Base-by-base conservation (phyloP, 1,140 invertebrate genomes). In the Macrocentrus cingulum region DNA sequence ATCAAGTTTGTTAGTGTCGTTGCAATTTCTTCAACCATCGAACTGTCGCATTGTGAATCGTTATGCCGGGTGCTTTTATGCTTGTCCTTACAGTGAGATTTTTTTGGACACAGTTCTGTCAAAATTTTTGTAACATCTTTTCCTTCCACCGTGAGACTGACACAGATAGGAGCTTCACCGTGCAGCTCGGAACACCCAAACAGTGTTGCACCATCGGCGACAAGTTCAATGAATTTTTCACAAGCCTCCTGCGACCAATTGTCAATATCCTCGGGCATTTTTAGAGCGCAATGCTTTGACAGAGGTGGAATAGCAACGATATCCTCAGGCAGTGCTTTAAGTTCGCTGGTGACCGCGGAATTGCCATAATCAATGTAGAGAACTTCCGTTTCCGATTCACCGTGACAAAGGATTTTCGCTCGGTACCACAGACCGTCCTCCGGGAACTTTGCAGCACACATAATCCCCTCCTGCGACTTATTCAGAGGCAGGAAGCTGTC, bases 361-460 rank as follows among this genome's bases (percentile, higher is more conserved):
- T 90, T 90, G 16, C 88, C 88, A 65, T 90, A 90, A 75, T 91
- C 89, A 69, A 89, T 84, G 65, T 88, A 89, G 1, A 86, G 66
- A 1, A 89, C 86, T 74, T 88, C 85, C 2, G 81, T 84, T 4
- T 81, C 85, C 8, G 80, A 76, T 1, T 84, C 84, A 1, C 82
- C 81, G 41, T 85, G 80, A 5, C 82, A 82, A 19, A 88, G 72
- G 29, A 89, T 79, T 67, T 86, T 82, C 0, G 87, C 87, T 32
- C 88, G 77, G 65, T 90, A 90, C 87, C 87, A 90, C 11, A 77
- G 75, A 11, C 81, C 83, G 66, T 89, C 87, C 59, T 88, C 87
- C 0, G 85, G 81, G 67, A 86, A 90, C 51, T 86, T 81, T 0
- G 87, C 88, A 0, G 86, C 87, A 60, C 87, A 87, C 56, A 89